These are phyloP conservation scores for Poeciliopsis prolifica DNA, from an alignment of 2,113 vertebrate genomes.

Conservation along the genomic window DNA sequence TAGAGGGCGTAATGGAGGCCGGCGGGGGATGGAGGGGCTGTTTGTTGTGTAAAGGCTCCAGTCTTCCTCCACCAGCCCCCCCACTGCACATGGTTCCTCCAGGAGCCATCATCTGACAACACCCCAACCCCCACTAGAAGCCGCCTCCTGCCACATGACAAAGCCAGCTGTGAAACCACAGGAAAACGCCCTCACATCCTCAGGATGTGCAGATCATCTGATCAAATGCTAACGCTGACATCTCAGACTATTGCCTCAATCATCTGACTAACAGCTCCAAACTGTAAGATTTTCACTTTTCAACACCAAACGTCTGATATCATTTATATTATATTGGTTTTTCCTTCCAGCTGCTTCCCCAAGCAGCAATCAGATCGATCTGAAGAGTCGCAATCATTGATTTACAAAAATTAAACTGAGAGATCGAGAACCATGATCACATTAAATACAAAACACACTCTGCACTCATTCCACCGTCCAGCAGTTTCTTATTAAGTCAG, in stretches of 20 bases:
- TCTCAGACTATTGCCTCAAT: conserved; percentile 33
- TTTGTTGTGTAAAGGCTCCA: conserved; percentile 73
- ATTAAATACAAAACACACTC: conserved; percentile 2
- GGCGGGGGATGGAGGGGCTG: conserved; percentile 61
- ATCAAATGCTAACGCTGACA: conserved; percentile 52
- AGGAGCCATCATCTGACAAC: conserved; percentile 76
- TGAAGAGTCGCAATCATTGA: conserved; percentile 12
- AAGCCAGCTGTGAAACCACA: conserved; percentile 66
- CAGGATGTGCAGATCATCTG: conserved; percentile 67
- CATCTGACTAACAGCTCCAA: conserved; percentile 27
- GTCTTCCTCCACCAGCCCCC: conserved; percentile 48
- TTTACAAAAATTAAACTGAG: conserved; percentile 8
- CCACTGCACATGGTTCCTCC: conserved; percentile 58
- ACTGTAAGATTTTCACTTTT: conserved; percentile 15
- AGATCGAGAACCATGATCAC: background rate
- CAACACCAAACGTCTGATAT: background rate
- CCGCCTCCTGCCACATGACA: conserved; percentile 73
- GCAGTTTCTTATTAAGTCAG: too few species aligned
- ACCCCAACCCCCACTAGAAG: conserved; percentile 59
- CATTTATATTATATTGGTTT: conserved; percentile 1
- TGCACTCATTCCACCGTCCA: background rate
- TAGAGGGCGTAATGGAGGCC: conserved; percentile 58
- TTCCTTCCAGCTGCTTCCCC: conserved; percentile 2
- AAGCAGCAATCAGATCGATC: background rate
- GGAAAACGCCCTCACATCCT: conserved; percentile 74